These are phyloP conservation scores for Felis chaus DNA, from an alignment of 2,113 vertebrate species.

Conservation along the genomic window DNA sequence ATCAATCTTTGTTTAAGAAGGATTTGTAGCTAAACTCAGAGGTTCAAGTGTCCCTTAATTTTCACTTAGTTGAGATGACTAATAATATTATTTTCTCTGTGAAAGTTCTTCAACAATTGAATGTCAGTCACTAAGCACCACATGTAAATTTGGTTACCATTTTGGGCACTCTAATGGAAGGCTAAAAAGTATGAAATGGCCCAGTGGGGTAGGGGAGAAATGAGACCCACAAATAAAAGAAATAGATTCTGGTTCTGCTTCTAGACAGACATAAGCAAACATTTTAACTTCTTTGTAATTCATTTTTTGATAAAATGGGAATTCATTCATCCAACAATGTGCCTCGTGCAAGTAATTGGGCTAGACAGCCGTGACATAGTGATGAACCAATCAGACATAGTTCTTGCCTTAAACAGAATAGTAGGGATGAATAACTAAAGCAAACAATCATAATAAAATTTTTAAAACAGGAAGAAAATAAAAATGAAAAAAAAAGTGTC, in stretches of 20 bases:
- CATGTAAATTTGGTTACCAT: background rate
- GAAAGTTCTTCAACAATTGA: background rate
- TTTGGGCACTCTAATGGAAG: background rate
- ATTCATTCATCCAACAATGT: background rate
- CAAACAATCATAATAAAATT: background rate
- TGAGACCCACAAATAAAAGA: background rate
- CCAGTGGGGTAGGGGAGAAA: background rate
- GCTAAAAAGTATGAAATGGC: background rate
- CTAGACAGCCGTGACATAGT: background rate
- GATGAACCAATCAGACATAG: background rate
- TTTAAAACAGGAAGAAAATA: background rate
- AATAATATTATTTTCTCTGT: background rate
- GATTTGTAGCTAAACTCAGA: slow-evolving; percentile 45
- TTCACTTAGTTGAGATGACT: background rate
- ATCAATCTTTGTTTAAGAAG: slow-evolving; percentile 58
- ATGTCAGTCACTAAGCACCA: background rate
- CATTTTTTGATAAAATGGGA: background rate
- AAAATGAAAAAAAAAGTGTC: background rate
- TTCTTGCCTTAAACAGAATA: background rate
- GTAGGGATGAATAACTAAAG: background rate
- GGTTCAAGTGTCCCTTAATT: background rate
- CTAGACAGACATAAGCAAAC: background rate
- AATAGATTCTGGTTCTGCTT: background rate
- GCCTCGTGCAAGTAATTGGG: background rate
- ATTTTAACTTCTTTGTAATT: background rate